These are phyloP conservation scores for Sebastes vulpes DNA, from an alignment of 2,797 vertebrate genomes.

Conservation along the genomic window DNA sequence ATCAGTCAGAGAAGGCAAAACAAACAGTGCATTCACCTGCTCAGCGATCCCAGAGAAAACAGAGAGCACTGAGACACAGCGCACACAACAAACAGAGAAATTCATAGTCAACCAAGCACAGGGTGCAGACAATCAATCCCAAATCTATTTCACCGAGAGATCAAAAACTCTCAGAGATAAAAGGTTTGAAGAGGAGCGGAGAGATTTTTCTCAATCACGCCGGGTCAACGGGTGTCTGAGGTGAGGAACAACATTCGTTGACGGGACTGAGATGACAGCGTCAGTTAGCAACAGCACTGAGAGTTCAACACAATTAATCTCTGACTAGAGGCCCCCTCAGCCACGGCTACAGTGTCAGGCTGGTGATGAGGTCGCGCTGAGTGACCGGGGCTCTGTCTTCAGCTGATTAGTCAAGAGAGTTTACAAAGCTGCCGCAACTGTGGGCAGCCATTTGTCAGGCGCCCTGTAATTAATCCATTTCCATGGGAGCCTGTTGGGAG, in stretches of 20 bases:
- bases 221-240: constrained; percentile 27
- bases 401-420: constrained; percentile 78
- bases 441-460: constrained; percentile 70
- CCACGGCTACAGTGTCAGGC: constrained; percentile 62
- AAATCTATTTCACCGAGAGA: constrained; percentile 50
- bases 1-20: constrained; percentile 19
- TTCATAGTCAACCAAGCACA: constrained; percentile 1
- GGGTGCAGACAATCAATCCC: constrained; percentile 52
- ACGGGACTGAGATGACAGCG: constrained; percentile 43
- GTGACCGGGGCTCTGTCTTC: constrained; percentile 69
- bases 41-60: background rate
- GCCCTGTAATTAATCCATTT: constrained; percentile 81
- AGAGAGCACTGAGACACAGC: background rate
- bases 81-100: constrained; percentile 12
- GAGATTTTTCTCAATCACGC: constrained; percentile 43
- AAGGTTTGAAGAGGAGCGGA: constrained; percentile 40
- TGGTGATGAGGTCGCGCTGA: constrained; percentile 72
- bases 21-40: constrained; percentile 23
- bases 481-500: constrained; percentile 66
- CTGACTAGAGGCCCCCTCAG: constrained; percentile 61
- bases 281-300: constrained; percentile 37
- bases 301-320: constrained; percentile 69
- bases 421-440: constrained; percentile 67
- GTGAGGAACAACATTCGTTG: constrained; percentile 27
- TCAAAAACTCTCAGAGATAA: constrained; percentile 50